Conservation (phyloP, 2,113 vertebrate species). For the Sorex araneus region DNA sequence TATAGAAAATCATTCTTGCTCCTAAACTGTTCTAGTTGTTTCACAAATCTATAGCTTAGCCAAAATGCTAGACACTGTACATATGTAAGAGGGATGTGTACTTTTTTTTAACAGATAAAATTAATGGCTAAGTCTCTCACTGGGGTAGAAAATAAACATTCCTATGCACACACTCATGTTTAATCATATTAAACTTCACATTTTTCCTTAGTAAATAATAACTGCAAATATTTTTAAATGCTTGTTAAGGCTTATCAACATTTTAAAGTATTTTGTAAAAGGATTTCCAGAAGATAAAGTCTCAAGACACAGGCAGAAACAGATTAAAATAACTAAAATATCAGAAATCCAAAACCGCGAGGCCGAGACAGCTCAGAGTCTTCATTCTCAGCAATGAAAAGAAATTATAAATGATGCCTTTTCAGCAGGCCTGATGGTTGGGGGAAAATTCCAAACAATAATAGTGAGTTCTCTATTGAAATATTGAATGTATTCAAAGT, state of each 20-base stretch:
- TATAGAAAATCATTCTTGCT: constrained; percentile 27
- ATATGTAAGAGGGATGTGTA: neutral
- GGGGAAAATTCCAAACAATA: too few species aligned
- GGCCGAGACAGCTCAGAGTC: too few species aligned
- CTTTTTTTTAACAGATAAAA: constrained; percentile 28
- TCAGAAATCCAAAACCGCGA: too few species aligned
- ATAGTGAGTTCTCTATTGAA: too few species aligned
- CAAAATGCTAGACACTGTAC: neutral
- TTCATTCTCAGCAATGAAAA: too few species aligned
- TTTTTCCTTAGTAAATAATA: constrained; percentile 43
- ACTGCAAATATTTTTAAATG: neutral
- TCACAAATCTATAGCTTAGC: constrained; percentile 12
- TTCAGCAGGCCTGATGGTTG: too few species aligned
- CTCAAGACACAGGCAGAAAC: too few species aligned
- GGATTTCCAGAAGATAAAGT: too few species aligned
- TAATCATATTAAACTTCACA: neutral
- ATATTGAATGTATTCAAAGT: too few species aligned
- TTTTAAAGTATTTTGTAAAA: neutral
- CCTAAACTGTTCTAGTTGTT: constrained; percentile 1
- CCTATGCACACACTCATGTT: neutral
- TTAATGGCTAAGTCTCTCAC: neutral
- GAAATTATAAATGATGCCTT: too few species aligned
- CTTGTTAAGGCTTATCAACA: neutral
- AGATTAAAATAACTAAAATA: too few species aligned
- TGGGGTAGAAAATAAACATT: neutral